Evolutionary conservation across 2,888 invertebrate species (phyloP).

Genomic region (Stenodera caucasica): DNA sequence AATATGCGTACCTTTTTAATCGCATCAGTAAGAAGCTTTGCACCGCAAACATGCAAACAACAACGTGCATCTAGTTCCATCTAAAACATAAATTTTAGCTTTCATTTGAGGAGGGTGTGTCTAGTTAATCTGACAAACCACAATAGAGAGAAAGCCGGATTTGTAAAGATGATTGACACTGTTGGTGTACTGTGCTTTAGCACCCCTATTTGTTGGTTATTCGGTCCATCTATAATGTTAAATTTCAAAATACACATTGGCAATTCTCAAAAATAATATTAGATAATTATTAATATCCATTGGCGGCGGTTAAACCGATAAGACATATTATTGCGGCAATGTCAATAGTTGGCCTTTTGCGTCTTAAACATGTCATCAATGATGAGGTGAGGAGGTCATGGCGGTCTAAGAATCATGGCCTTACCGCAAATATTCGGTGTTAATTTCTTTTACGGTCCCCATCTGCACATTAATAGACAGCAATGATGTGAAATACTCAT

Average conservation of each 20-base stretch:
- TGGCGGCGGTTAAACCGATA: background rate
- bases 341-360: background rate
- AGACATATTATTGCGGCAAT: background rate
- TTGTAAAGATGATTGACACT: constrained; percentile 51
- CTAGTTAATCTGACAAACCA: constrained; percentile 48
- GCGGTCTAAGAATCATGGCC: constrained; percentile 8
- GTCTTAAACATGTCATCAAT: constrained; percentile 10
- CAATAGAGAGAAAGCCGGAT: constrained; percentile 48
- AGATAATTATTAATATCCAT: background rate
- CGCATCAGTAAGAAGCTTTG: constrained; percentile 44
- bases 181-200: constrained; percentile 23
- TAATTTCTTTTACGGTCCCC: constrained; percentile 2
- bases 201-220: constrained; percentile 8
- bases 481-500: background rate
- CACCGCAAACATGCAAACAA: constrained; percentile 42
- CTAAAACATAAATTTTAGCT: constrained; percentile 37
- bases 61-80: constrained; percentile 24
- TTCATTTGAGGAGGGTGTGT: constrained; percentile 42
- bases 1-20: constrained; percentile 42
- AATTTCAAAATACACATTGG: constrained; percentile 9
- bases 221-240: constrained; percentile 10
- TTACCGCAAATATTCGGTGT: constrained; percentile 10
- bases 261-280: no score
- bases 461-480: background rate
- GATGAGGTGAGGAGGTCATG: constrained; percentile 2